phyloP scores from a whole-genome alignment of 1,140 invertebrate species.

The Saccostrea echinata region DNA sequence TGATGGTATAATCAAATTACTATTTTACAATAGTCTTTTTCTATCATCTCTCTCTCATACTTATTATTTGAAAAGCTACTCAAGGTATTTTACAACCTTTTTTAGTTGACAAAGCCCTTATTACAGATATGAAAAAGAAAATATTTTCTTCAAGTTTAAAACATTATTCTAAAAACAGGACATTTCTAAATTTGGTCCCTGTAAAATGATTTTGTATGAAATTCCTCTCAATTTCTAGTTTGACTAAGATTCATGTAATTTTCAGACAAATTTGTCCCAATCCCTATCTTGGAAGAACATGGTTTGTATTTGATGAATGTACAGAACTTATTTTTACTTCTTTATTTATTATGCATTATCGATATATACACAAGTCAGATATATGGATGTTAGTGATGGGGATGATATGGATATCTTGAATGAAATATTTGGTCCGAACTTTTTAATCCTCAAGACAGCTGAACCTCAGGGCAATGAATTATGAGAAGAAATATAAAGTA shows the following conservation, averaged over 20 bases:
- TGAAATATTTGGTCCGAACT: too few species aligned
- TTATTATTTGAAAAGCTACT: background rate
- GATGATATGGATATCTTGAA: background rate
- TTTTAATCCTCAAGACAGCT: too few species aligned
- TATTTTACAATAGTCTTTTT: background rate
- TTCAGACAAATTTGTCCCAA: constrained; percentile 42
- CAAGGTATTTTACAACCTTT: background rate
- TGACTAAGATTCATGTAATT: constrained; percentile 21
- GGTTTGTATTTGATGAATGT: constrained; percentile 17
- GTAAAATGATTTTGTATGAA: background rate
- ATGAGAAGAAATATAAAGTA: too few species aligned
- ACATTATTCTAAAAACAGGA: too few species aligned
- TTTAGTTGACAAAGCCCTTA: background rate
- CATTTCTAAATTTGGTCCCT: background rate
- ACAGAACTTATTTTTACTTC: background rate
- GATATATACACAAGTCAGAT: background rate
- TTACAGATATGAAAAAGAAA: too few species aligned
- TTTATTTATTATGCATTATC: background rate
- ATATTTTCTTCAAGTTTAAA: too few species aligned
- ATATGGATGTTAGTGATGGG: background rate
- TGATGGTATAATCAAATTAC: constrained; percentile 62
- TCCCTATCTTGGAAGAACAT: constrained; percentile 24
- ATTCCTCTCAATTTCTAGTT: background rate
- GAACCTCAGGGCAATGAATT: too few species aligned
- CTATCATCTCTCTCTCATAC: background rate